Conservation (phyloP, 2,888 invertebrate species). For the Caenorhabditis sinica region DNA sequence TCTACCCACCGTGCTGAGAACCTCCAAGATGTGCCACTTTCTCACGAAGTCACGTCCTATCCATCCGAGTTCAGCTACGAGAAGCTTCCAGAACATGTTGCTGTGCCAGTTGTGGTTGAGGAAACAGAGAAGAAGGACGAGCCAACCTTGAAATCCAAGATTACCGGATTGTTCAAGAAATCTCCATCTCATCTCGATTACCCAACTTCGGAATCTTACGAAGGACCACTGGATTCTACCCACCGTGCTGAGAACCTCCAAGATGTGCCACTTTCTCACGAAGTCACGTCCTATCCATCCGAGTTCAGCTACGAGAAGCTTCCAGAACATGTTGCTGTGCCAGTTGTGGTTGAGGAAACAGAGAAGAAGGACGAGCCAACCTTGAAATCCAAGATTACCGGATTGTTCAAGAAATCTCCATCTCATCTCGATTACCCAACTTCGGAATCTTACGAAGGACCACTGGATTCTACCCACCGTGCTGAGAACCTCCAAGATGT, state of each 20-base stretch:
- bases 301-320: constrained; percentile 47
- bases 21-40: constrained; percentile 61
- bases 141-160: constrained; percentile 27
- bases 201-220: constrained; percentile 7
- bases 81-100: constrained; percentile 51
- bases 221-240: constrained; percentile 31
- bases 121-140: constrained; percentile 47
- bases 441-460: constrained; percentile 21
- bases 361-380: constrained; percentile 45
- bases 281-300: constrained; percentile 43
- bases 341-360: constrained; percentile 48
- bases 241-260: constrained; percentile 15
- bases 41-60: constrained; percentile 57
- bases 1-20: constrained; percentile 65
- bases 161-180: constrained; percentile 68
- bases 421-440: constrained; percentile 27
- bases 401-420: constrained; percentile 67
- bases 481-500: constrained; percentile 20
- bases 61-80: constrained; percentile 65
- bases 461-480: constrained; percentile 25
- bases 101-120: constrained; percentile 44
- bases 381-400: constrained; percentile 40
- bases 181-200: constrained; percentile 4
- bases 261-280: constrained; percentile 61
- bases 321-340: constrained; percentile 36